These are phyloP conservation scores for Boulengerochromis microlepis DNA, from an alignment of 2,113 vertebrate species.

Conservation along the genomic window DNA sequence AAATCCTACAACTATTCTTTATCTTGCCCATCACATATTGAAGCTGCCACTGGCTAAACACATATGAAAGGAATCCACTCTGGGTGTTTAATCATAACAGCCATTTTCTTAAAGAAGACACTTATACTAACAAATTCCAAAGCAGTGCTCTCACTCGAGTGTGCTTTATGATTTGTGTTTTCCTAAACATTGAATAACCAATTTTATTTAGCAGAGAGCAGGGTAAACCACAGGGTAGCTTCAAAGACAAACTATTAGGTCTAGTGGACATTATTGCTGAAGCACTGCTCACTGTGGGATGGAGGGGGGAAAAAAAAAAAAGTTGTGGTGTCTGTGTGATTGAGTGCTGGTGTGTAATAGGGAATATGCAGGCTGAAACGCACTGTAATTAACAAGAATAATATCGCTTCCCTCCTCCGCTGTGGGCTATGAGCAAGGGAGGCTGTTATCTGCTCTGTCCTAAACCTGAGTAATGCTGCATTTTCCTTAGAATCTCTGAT, in stretches of 20 bases:
- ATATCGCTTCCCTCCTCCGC: slow-evolving; percentile 42
- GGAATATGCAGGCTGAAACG: slow-evolving; percentile 25
- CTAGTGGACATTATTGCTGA: neutral
- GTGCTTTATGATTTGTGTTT: neutral
- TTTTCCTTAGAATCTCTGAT: slow-evolving; percentile 48
- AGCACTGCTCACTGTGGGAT: neutral
- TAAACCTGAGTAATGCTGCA: slow-evolving; percentile 34
- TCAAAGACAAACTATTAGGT: slow-evolving; percentile 1
- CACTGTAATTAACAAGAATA: slow-evolving; percentile 64
- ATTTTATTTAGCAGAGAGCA: neutral
- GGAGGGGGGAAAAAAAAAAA: neutral
- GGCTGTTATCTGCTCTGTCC: slow-evolving; percentile 28
- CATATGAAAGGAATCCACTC: slow-evolving; percentile 35
- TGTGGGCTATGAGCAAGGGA: slow-evolving; percentile 12
- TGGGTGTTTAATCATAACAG: slow-evolving; percentile 33
- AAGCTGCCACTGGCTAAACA: slow-evolving; percentile 55
- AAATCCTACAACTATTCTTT: slow-evolving; percentile 15
- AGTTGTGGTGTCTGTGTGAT: neutral
- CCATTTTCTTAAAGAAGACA: slow-evolving; percentile 38
- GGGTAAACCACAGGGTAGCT: neutral
- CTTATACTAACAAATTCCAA: neutral
- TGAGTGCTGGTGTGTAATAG: slow-evolving; percentile 18
- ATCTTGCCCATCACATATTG: slow-evolving; percentile 27
- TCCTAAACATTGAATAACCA: neutral
- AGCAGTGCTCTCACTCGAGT: neutral